A percentile compares a stretch with the other conserved stretches of the same genome.
Evolutionary conservation across 2,797 vertebrate species (phyloP).

Genomic region (Microctenopoma stevenorrisi): DNA sequence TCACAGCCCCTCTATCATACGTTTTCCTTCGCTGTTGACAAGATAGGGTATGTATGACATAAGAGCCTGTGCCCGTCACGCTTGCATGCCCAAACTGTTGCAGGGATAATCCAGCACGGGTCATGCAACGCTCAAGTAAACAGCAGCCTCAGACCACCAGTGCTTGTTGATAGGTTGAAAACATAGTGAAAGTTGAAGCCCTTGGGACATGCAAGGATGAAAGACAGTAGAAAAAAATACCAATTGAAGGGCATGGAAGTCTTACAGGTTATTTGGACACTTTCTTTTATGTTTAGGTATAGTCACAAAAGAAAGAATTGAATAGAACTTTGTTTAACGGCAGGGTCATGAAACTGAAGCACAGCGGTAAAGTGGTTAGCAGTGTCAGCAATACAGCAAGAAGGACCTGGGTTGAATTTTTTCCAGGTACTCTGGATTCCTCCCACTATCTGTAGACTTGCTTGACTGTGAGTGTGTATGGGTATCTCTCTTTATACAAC

Average conservation of each 20-base stretch:
- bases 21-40: conserved; percentile 65
- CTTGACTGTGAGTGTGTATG: no score
- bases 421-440: no score
- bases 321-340: no score
- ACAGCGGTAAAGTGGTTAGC: no score
- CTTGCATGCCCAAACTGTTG: conserved; percentile 56
- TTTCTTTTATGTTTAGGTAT: not conserved
- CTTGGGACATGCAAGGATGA: conserved; percentile 23
- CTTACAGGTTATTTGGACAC: not conserved
- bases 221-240: conserved; percentile 39
- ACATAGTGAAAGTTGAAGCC: conserved; percentile 57
- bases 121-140: conserved; percentile 58
- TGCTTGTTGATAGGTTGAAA: conserved; percentile 56
- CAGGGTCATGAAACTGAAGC: no score
- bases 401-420: no score
- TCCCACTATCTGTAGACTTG: no score
- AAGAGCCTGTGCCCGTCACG: conserved; percentile 54
- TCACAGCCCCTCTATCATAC: conserved; percentile 56
- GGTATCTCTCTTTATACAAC: no score
- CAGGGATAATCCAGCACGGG: conserved; percentile 60
- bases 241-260: conserved; percentile 50
- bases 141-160: conserved; percentile 62
- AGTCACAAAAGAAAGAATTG: not conserved
- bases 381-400: no score
- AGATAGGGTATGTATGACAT: conserved; percentile 68